Base-by-base conservation (phyloP, 2,113 vertebrate species). In the Megaptera novaeangliae region DNA sequence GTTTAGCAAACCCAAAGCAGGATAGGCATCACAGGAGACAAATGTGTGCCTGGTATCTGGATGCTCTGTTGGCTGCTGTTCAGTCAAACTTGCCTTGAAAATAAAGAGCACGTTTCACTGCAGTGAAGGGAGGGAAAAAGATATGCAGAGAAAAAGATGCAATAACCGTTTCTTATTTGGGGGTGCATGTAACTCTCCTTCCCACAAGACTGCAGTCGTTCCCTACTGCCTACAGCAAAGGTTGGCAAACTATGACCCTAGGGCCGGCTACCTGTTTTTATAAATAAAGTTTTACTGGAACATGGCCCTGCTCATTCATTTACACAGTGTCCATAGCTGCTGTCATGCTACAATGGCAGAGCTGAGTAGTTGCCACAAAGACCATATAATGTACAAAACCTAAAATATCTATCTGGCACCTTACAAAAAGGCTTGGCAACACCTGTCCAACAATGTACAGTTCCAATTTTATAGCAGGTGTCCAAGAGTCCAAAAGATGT, bases 91-190 rank as follows among this genome's bases (percentile, higher is more conserved):
- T 15, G 3, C 81, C 23, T 3, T 2, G 6, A 55, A 31, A n/a
- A 13, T 3, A 9, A 57, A 39, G 15, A 46, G 17, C 20, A 55
- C n/a, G 7, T 64, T 10, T 39, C 36, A 1, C 2, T 4, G 36
- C 13, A 11, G 52, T 3, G 72, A 61, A 18, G 55, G 20, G 4
- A 6, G 4, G 9, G n/a, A 7, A 3, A 25, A 6, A n/a, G 6
- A 20, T 2, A 4, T 17, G 17, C 44, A 49, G 20, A 44, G 41
- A 27, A 34, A 29, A 49, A 59, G 41, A 9, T 2, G 17, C 11
- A 1, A 0, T 1, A 2, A 2, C 34, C 0, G n/a, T 31, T 34
- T 20, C n/a, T 0, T 5, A 0, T 13, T 8, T 34, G 39, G 31
- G 29, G 18, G 9, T 4, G 3, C 14, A 0, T 2, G 49, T 1